Conservation (phyloP, 2,888 invertebrate genomes). For the Archips crataeganus region DNA sequence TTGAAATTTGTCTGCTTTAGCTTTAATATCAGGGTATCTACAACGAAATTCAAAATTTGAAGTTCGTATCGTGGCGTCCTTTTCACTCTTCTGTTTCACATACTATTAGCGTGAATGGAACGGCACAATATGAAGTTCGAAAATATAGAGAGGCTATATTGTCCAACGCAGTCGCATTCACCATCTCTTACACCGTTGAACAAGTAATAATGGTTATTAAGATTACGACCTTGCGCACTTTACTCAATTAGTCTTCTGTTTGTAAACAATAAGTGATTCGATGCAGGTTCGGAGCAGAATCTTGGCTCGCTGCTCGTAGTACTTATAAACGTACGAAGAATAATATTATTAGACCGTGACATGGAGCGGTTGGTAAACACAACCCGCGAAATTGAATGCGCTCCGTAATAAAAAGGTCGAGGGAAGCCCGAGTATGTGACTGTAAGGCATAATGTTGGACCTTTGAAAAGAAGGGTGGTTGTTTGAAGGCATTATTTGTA, state of each 20-base stretch:
- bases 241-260: not conserved
- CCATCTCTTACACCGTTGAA: too few species aligned
- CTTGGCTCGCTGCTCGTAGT: not conserved
- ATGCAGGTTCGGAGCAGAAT: not conserved
- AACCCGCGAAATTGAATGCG: slow-evolving; percentile 21
- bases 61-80: too few species aligned
- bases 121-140: too few species aligned
- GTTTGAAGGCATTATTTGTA: not conserved
- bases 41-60: too few species aligned
- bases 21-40: too few species aligned
- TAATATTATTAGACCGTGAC: slow-evolving; percentile 18
- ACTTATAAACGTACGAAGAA: slow-evolving; percentile 5
- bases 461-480: not conserved
- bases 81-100: too few species aligned
- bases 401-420: slow-evolving; percentile 14
- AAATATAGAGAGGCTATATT: too few species aligned
- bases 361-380: slow-evolving; percentile 14
- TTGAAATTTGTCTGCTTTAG: too few species aligned
- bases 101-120: too few species aligned
- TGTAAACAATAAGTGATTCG: not conserved
- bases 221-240: too few species aligned
- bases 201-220: too few species aligned
- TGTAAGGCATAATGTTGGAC: not conserved
- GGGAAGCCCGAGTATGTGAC: not conserved
- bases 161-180: too few species aligned